Evolutionary conservation across 2,888 invertebrate species (phyloP), one percentile per base, ranked within the genome.

Genomic region (Ennomos fuscantarius): DNA sequence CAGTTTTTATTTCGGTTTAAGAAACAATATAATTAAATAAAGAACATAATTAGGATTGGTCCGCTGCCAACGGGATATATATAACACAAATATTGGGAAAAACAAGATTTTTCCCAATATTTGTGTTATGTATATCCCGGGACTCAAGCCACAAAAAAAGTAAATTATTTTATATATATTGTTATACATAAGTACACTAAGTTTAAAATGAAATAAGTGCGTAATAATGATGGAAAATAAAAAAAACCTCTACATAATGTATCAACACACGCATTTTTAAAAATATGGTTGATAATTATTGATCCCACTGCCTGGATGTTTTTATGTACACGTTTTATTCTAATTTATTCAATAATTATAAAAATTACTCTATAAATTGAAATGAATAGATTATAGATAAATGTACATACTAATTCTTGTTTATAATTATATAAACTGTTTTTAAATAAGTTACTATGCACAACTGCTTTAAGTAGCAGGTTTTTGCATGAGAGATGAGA

Each of bases 241-340:
- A 33, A 8, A 31, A 13, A 8, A 10, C 9, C 0, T 32, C 36
- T 46, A 40, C 31, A 9, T 37, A 42, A n/a, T 32, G 9, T 39
- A 49, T 48, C 39, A 39, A 49, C 48, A 37, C 33, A 11, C 37
- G 11, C 8, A 46, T 35, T 53, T 31, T 33, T 24, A 6, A 6
- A 24, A 32, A 35, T 36, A 12, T 15, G 8, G 45, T 57, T 47
- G 46, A 47, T 39, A 47, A 37, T 50, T 24, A 24, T 60, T 60
- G 55, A 41, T 55, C 55, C 60, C 60, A 47, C 41, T 49, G 35
- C 40, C 37, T 36, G 41, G 6, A 43, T 12, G 9, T 49, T 39
- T 48, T 9, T 44, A 49, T 55, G 31, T 48, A 48, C 37, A 37
- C 8, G 13, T 48, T 37, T 11, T 48, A 48, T 24, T 9, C 42